Evolutionary conservation across 92 coral and sea anemone genomes (phyloP).

Genomic region (Bergia sp.): DNA sequence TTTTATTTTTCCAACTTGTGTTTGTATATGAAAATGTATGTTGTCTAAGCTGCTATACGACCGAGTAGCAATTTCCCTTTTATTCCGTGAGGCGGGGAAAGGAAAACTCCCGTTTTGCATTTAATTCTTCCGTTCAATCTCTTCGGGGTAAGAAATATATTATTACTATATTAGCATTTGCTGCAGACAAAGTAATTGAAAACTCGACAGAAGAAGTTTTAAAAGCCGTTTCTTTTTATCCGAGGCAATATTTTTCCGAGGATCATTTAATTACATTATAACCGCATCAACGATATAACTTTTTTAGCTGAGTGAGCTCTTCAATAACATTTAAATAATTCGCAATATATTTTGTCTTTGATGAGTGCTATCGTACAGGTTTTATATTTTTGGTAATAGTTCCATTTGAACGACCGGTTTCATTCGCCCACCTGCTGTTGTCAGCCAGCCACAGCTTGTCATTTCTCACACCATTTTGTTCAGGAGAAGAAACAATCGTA

Average conservation of each 20-base stretch:
- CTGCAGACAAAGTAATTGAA: slow-evolving; percentile 7
- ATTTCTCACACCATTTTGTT: slow-evolving; percentile 19
- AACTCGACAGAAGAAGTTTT: no score
- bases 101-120: neutral
- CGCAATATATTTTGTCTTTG: neutral
- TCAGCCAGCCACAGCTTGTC: neutral
- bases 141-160: neutral
- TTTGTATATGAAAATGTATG: no score
- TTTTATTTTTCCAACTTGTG: neutral
- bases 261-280: neutral
- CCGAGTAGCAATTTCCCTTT: neutral
- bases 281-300: neutral
- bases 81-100: neutral
- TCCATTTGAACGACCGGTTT: neutral
- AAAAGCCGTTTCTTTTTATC: neutral
- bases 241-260: neutral
- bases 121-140: neutral
- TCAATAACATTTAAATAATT: neutral
- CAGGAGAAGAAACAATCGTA: neutral
- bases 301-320: neutral
- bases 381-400: neutral
- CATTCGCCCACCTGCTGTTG: neutral
- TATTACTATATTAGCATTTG: neutral
- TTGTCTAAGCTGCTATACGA: neutral
- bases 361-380: neutral